Conservation (phyloP, 2,888 invertebrate species). For the Dorcus parallelipipedus region DNA sequence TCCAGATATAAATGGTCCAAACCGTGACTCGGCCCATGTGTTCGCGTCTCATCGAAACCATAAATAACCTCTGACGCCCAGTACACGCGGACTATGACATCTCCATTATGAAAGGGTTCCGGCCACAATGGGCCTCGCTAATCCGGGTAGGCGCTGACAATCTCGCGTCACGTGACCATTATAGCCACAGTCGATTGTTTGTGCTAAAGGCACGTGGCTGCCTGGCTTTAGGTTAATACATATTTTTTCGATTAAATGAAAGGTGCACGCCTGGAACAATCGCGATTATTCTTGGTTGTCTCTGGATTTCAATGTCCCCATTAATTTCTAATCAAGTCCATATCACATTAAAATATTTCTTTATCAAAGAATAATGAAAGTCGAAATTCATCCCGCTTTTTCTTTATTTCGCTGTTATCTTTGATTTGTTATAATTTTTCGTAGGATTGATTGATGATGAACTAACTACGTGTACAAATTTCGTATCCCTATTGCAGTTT, state of each 20-base stretch:
- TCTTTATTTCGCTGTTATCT: too few relatives aligned
- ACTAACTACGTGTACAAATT: too few relatives aligned
- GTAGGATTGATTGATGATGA: too few relatives aligned
- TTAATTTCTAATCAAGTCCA: too few relatives aligned
- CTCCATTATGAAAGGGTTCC: conserved; percentile 41
- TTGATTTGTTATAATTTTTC: too few relatives aligned
- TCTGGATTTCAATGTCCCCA: too few relatives aligned
- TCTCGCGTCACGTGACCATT: conserved; percentile 40
- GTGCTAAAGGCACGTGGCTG: conserved; percentile 4
- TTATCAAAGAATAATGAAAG: too few relatives aligned
- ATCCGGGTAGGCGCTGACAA: conserved; percentile 38
- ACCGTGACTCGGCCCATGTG: conserved; percentile 15
- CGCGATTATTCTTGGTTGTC: too few relatives aligned
- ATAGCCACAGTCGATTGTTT: conserved; percentile 20
- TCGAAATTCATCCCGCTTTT: too few relatives aligned
- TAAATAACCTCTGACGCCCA: conserved; percentile 28
- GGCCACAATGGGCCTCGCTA: conserved; percentile 36
- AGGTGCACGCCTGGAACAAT: too few relatives aligned
- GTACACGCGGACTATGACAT: conserved; percentile 34
- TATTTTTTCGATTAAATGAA: too few relatives aligned
- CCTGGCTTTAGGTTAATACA: not conserved
- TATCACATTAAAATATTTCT: not conserved
- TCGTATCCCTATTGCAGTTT: too few relatives aligned
- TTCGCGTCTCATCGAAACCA: conserved; percentile 18
- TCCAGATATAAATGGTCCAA: conserved; percentile 7